Evolutionary conservation across 2,797 vertebrate genomes (phyloP), one percentile per base, ranked within the genome.

Genomic region (Chaenodraco wilsoni): DNA sequence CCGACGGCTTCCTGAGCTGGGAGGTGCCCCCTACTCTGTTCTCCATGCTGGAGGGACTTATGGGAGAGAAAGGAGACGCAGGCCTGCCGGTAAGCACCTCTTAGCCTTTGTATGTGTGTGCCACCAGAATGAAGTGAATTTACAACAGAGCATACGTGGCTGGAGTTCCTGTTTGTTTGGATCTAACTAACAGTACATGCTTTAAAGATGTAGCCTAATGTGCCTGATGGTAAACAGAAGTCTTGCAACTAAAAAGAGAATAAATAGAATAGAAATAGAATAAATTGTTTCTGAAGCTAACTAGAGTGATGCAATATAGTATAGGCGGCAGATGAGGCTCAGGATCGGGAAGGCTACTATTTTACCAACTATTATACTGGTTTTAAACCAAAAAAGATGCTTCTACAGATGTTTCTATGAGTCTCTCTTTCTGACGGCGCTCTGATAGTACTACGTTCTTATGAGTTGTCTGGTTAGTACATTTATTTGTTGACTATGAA

Each of bases 31-130:
- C 95, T 8, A 98, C 96, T 1, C 90, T 90, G 0, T 96, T 96
- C 85, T 94, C 95, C 0, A 84, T 96, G 84, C 82, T 96, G 64
- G 86, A 90, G 73, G 97, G 95, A 90, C 88, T 93, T 80, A 92
- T 91, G 0, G 97, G 96, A 69, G 79, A 94, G 83, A 99, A 98
- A 92, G 98, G 98, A 91, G 96, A 99, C 49, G 79, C 77, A 27
- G 98, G 98, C 83, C 82, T 79, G 41, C 72, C 87, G 94, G 98
- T 99, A 95, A 95, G 96, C 82, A 57, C 17, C 16, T 73, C 19
- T 71, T 4, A 43, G 67, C 33, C 81, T 17, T 78, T 69, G 50
- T 70, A 51, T 55, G 45, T 65, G 33, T 60, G 44, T 77, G 10
- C 11, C 6, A 61, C 33, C 64, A 31, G 45, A 58, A 64, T 43